Base-by-base conservation (phyloP, 2,888 invertebrate species). In the Eilema sororculum region DNA sequence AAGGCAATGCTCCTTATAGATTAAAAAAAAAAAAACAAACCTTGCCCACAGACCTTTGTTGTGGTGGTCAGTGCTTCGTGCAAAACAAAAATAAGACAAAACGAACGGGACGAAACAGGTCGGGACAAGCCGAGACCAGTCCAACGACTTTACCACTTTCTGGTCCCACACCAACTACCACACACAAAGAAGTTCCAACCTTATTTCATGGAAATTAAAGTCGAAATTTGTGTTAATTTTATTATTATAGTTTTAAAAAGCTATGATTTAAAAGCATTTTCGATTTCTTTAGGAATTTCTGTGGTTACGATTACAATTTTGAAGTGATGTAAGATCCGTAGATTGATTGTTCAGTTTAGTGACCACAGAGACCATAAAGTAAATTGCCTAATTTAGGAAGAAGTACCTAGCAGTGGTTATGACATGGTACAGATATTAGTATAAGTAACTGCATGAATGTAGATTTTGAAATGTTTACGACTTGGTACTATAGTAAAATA, bases 1-100 rank as follows among this genome's bases (percentile, higher is more conserved):
- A 79, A 89, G 90, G 84, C 91, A 90, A 84, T 87, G 92, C 88
- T 87, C 88, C 83, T 82, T 86, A 70, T 71, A 74, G 65, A 71
- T 76, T 76, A 75, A 77, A 37, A 37, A 37, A 37, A 80, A 92
- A 92, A 91, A 89, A 90, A 89, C 79, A 87, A 86, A 82, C 73
- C 81, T 86, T 83, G 86, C 90, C 92, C 89, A 91, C 89, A 85
- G 86, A 91, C 92, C 93, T 94, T 93, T 94, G 92, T 95, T 95
- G 95, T 94, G 91, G 91, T 95, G 95, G 95, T 95, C 95, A 95
- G 95, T 95, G 92, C 95, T 92, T 94, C 90, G 87, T 86, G 90
- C 91, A 87, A 91, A 93, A 93, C 92, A 92, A 94, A 94, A 94
- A 95, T 93, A 94, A 94, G 89, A 93, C 89, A 92, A 92, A 91